Percentiles rank a stretch among this genome's conserved stretches.
Evolutionary conservation across 2,888 invertebrate species (phyloP).

Genomic region (Leucoma salicis): DNA sequence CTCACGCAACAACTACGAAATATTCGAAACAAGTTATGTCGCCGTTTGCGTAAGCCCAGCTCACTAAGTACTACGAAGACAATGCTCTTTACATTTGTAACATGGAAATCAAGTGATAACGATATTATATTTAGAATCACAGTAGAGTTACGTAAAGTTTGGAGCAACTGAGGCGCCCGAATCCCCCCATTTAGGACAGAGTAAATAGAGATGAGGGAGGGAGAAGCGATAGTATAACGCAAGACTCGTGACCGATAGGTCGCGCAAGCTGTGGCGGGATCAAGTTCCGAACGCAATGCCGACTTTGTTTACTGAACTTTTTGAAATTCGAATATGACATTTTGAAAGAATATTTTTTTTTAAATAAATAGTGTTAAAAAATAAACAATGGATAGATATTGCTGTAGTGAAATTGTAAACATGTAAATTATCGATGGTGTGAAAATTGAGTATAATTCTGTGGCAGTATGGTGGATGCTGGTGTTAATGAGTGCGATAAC

Average conservation of each 20-base stretch:
- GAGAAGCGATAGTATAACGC: conserved; percentile 72
- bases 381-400: conserved; percentile 36
- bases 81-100: conserved; percentile 31
- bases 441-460: conserved; percentile 65
- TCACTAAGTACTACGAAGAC: conserved; percentile 5
- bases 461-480: conserved; percentile 80
- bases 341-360: conserved; percentile 34
- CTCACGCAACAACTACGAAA: conserved; percentile 11
- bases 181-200: conserved; percentile 71
- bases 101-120: conserved; percentile 42
- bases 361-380: conserved; percentile 24
- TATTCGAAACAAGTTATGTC: conserved; percentile 23
- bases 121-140: conserved; percentile 48
- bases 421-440: conserved; percentile 73
- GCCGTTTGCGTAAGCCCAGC: conserved; percentile 30
- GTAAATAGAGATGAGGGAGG: conserved; percentile 76
- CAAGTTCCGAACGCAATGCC: conserved; percentile 41
- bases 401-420: conserved; percentile 51
- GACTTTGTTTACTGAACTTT: conserved; percentile 59
- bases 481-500: conserved; percentile 79
- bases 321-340: conserved; percentile 28
- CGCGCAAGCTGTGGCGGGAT: conserved; percentile 49
- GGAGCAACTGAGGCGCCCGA: conserved; percentile 61
- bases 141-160: conserved; percentile 59
- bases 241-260: conserved; percentile 62